These are phyloP conservation scores for Prionace glauca DNA, from an alignment of 2,797 vertebrate species.

Conservation along the genomic window DNA sequence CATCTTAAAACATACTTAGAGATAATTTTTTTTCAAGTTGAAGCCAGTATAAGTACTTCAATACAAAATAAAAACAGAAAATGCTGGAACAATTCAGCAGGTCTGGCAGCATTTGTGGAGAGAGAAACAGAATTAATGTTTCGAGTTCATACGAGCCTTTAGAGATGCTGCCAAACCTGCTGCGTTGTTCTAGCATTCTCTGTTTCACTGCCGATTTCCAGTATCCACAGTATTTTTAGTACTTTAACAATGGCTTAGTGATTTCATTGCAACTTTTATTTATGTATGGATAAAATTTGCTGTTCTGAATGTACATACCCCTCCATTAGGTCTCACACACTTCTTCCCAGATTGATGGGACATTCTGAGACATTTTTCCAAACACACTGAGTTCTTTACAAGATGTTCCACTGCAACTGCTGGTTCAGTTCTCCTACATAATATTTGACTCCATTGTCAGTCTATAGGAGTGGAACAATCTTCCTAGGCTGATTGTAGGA, in stretches of 20 bases:
- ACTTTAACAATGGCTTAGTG: neutral
- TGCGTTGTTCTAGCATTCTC: no score
- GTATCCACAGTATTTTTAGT: no score
- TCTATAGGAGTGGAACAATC: neutral
- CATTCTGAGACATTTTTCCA: neutral
- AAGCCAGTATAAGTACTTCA: neutral
- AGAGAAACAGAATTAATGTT: no score
- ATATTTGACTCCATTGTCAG: neutral
- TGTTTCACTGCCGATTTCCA: no score
- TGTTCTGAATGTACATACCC: no score
- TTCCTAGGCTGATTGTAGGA: neutral
- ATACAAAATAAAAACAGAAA: neutral
- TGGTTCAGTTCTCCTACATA: neutral
- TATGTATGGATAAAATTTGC: neutral
- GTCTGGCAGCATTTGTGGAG: no score
- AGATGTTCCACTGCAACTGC: neutral
- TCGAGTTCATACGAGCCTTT: no score
- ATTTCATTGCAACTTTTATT: neutral
- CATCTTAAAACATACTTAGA: neutral
- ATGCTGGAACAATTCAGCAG: no score
- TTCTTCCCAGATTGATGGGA: neutral
- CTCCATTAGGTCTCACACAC: neutral
- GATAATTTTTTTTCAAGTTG: neutral
- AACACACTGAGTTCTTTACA: neutral
- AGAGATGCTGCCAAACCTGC: no score